Conservation (phyloP, 2,797 vertebrate species). For the Otus scops region DNA sequence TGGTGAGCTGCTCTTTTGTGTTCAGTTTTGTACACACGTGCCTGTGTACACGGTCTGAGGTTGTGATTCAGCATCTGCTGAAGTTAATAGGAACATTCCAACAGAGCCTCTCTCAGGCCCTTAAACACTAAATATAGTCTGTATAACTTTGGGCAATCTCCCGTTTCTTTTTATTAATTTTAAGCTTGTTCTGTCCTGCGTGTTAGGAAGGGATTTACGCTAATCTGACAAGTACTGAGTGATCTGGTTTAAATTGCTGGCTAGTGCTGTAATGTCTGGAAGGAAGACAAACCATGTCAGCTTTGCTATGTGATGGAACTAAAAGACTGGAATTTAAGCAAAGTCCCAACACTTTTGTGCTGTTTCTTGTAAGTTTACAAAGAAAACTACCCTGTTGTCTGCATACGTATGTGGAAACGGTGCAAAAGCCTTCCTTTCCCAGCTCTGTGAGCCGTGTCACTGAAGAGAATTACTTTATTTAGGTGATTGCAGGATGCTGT, state of each 20-base stretch:
- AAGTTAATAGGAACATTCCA: background rate
- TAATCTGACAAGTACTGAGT: conserved; percentile 25
- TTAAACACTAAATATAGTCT: background rate
- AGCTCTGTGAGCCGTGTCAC: background rate
- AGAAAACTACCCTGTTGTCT: background rate
- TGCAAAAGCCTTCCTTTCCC: background rate
- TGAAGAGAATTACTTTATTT: background rate
- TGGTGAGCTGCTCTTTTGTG: background rate
- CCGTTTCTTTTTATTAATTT: background rate
- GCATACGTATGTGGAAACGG: rapidly evolving
- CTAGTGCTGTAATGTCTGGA: background rate
- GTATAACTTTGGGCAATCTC: background rate
- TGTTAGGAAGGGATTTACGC: background rate
- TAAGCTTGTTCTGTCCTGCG: background rate
- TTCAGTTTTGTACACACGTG: background rate
- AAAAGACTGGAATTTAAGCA: background rate
- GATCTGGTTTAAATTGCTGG: background rate
- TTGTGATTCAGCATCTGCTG: background rate
- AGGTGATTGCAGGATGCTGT: background rate
- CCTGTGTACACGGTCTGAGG: background rate
- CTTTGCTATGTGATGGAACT: background rate
- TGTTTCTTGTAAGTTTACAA: background rate
- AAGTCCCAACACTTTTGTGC: background rate
- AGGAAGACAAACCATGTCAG: background rate
- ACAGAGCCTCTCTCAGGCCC: background rate